Evolutionary conservation across 2,113 vertebrate species (phyloP).

Genomic region (Pelvicachromis taeniatus): DNA sequence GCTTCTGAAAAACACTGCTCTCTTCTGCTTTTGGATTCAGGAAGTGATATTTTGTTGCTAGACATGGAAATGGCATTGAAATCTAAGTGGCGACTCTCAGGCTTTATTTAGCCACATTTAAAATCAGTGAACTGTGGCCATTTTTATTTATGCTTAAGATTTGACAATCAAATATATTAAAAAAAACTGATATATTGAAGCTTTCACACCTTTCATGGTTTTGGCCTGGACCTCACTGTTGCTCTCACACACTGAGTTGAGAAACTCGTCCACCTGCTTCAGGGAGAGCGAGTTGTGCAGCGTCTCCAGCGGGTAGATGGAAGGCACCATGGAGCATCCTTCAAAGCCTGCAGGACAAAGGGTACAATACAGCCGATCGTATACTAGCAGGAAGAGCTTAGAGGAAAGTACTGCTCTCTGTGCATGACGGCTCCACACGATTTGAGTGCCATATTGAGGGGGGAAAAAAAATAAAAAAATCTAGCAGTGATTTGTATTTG

Average conservation of each 20-base stretch:
- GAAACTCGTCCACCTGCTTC: conserved; percentile 92
- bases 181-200: neutral
- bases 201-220: conserved; percentile 69
- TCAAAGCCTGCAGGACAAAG: conserved; percentile 85
- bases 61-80: neutral
- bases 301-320: conserved; percentile 95
- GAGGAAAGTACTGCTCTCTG: neutral
- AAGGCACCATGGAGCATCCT: conserved; percentile 98
- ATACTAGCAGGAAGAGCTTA: neutral
- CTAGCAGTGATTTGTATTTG: neutral
- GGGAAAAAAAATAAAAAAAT: neutral
- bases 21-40: neutral
- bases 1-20: neutral
- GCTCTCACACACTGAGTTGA: conserved; percentile 82
- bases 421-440: neutral
- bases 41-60: neutral
- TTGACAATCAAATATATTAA: neutral
- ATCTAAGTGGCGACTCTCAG: neutral
- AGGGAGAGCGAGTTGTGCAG: conserved; percentile 96
- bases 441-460: neutral
- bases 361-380: conserved; percentile 35
- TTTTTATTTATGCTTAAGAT: neutral
- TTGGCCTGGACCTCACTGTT: conserved; percentile 79
- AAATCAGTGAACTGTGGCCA: neutral
- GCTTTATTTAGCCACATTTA: neutral